A percentile compares a stretch with the other conserved stretches of the same genome.
phyloP scores from a whole-genome alignment of 2,113 vertebrate species.

The Hyperopisus bebe region DNA sequence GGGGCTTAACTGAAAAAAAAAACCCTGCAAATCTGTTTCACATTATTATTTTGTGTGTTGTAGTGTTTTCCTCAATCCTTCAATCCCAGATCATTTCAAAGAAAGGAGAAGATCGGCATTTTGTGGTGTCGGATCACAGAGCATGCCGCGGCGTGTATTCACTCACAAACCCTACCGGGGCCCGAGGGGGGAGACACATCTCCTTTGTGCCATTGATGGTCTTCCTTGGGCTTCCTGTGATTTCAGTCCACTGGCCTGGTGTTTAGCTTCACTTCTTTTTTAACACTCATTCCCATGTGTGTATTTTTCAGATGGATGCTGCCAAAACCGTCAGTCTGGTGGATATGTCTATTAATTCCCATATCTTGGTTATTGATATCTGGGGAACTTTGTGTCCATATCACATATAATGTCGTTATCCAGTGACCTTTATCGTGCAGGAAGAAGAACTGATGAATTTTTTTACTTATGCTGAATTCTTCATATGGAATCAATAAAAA shows the following conservation, averaged over 20 bases:
- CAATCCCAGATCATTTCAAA: not conserved
- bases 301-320: slow-evolving; percentile 1
- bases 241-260: not conserved
- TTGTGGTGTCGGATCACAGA: not conserved
- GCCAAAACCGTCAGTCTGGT: not conserved
- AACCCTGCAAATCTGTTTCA: not conserved
- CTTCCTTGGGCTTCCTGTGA: not conserved
- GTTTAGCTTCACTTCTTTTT: not conserved
- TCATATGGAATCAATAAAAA: not conserved
- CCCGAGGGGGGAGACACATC: not conserved
- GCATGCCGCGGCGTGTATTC: not conserved
- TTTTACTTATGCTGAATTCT: not conserved
- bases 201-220: not conserved
- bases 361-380: not conserved
- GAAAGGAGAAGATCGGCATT: not conserved
- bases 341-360: not conserved
- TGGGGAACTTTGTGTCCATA: not conserved
- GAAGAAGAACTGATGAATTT: not conserved
- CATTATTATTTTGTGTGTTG: not conserved
- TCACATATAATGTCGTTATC: not conserved
- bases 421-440: not conserved
- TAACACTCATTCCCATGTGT: not conserved
- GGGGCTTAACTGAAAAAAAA: not conserved
- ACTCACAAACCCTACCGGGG: not conserved
- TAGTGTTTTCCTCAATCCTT: not conserved